A percentile compares a stretch with the other conserved stretches of the same genome.
These are phyloP conservation scores for Cyanoramphus novaezelandiae DNA, from an alignment of 2,113 vertebrate species.

Conservation along the genomic window DNA sequence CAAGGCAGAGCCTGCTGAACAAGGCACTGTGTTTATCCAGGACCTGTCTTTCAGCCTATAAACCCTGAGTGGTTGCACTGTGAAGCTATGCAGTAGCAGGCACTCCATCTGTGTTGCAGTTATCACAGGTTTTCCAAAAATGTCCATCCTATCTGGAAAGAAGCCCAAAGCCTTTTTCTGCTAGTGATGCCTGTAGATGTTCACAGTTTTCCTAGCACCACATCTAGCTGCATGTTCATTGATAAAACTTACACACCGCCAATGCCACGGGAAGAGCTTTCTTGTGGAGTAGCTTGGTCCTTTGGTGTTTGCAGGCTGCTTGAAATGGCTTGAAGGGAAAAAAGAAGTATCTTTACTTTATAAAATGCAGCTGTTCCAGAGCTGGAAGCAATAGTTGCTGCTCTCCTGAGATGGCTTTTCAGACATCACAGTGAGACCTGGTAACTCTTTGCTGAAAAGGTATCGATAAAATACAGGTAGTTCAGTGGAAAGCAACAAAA, in stretches of 20 bases:
- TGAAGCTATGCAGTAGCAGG: neutral
- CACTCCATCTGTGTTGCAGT: rapidly evolving
- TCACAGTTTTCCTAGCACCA: neutral
- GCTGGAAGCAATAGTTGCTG: neutral
- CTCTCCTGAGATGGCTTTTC: neutral
- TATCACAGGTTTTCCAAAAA: neutral
- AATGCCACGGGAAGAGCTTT: neutral
- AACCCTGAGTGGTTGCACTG: neutral
- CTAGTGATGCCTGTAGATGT: neutral
- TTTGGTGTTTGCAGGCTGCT: neutral
- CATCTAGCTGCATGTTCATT: neutral
- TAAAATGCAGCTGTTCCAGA: neutral
- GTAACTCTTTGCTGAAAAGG: neutral
- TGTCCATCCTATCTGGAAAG: neutral
- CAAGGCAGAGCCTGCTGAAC: rapidly evolving
- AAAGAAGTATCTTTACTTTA: neutral
- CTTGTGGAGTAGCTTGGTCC: neutral
- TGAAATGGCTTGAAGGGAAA: neutral
- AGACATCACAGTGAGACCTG: neutral
- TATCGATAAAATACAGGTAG: neutral
- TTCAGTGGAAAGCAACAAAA: neutral
- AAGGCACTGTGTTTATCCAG: neutral
- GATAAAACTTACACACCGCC: neutral
- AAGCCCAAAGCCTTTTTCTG: neutral
- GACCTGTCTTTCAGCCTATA: neutral